Base-by-base conservation (phyloP, 64 coral and sea anemone species). In the Cladopsammia gracilis region DNA sequence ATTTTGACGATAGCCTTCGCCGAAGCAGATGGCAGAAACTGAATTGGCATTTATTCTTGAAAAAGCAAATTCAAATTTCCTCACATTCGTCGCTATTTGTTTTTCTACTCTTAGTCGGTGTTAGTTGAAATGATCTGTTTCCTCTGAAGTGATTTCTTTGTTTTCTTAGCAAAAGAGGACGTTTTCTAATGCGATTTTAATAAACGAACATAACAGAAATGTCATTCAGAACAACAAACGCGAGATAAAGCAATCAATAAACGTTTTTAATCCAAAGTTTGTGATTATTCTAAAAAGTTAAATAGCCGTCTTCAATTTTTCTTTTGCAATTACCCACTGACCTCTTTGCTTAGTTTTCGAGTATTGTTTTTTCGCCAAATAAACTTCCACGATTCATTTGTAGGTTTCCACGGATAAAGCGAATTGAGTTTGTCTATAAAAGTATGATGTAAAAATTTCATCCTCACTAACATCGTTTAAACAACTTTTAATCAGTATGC, bases 1-100 rank as follows among this genome's bases (percentile, higher is more conserved):
- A 68, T 56, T 75, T 84, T 50, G 80, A 46, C 26, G 44, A 84
- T 50, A 60, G 19, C 24, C 46, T 67, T 84, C 18, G 1, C 61
- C 8, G 61, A 47, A 84, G 80, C 80, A 84, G 80, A 84, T 84
- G 80, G 80, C 61, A 68, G 10, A 62, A 84, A 7, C 34, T 49
- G 62, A 84, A 84, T 67, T 84, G 80, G 60, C 80, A 14, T 68
- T 84, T 84, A 46, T 64, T 67, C 80, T 84, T 84, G 58, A 84
- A 84, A 84, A 84, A 49, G 80, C 49, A 84, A 84, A 84, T 67
- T 84, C 44, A 84, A 84, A 84, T 84, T 84, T 84, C 47, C 62
- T 84, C 45, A 22, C 60, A 84, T 68, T 84, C 80, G 60, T 13
- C n/a, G 12, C 12, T 79, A 61, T 84, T 84, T 84, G 62, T 48